Conservation (phyloP, 1,140 invertebrate species). For the Platorchestia sp. region DNA sequence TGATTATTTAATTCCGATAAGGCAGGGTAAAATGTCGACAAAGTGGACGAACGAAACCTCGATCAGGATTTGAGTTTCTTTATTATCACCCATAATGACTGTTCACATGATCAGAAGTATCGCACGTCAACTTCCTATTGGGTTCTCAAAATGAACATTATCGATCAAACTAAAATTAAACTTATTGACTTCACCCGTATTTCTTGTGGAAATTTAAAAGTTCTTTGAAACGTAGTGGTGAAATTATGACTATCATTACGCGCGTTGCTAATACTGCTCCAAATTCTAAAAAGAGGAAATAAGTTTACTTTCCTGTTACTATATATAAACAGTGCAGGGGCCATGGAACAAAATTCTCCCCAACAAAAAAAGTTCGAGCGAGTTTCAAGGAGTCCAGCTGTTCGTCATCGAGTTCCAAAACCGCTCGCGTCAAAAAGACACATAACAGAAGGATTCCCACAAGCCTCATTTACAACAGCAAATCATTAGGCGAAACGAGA, state of each 20-base stretch:
- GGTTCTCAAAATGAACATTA: no score
- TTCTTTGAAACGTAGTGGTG: no score
- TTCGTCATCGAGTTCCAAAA: neutral
- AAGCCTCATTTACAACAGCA: neutral
- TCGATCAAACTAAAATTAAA: neutral
- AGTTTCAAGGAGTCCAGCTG: no score
- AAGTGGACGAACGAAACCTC: neutral
- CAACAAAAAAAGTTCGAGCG: no score
- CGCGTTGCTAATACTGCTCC: no score
- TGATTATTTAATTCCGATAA: neutral
- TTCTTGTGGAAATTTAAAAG: no score
- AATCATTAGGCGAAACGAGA: neutral
- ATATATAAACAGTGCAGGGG: no score
- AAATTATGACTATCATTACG: no score
- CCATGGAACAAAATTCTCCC: no score
- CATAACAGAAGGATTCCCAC: neutral
- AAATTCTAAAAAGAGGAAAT: no score
- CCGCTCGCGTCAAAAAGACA: neutral
- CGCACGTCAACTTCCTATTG: neutral
- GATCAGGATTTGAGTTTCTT: neutral
- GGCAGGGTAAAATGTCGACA: neutral
- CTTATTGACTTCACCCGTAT: no score
- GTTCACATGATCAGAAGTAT: neutral
- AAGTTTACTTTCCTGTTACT: no score
- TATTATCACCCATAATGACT: neutral